phyloP scores from a whole-genome alignment of 2,888 invertebrate genomes.

The Xestoiulus laeticollis region DNA sequence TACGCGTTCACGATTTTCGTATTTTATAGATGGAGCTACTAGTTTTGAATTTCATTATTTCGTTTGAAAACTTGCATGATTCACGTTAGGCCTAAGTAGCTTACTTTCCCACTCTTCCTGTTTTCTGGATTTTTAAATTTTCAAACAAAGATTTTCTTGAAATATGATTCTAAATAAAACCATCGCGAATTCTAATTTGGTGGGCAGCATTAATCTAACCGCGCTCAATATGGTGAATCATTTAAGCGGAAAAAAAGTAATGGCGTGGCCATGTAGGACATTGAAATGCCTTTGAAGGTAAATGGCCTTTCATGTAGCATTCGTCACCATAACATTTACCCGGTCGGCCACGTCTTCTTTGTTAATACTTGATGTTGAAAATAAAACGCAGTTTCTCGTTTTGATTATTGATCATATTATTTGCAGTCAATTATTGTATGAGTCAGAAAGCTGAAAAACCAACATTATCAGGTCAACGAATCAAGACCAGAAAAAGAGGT shows the following conservation, averaged over 20 bases:
- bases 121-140: neutral
- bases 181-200: neutral
- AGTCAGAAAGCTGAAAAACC: conserved; percentile 99
- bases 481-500: conserved; percentile 99
- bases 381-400: neutral
- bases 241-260: neutral
- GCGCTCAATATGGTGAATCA: neutral
- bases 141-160: neutral
- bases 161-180: neutral
- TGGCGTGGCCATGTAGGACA: conserved; percentile 26
- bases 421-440: conserved; percentile 80
- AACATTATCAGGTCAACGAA: conserved; percentile 99
- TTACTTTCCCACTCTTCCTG: neutral
- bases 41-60: neutral
- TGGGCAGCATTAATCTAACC: neutral
- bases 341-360: neutral
- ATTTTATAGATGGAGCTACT: neutral
- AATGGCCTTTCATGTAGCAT: neutral
- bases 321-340: conserved; percentile 11
- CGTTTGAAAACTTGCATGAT: conserved; percentile 19
- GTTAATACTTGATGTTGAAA: neutral
- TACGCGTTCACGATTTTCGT: neutral
- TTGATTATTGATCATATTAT: neutral
- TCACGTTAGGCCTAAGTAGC: conserved; percentile 12
- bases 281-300: conserved; percentile 15